Percentiles rank a stretch among this genome's conserved stretches.
Conservation (phyloP, 2,113 vertebrate genomes). For the Tichodroma muraria region DNA sequence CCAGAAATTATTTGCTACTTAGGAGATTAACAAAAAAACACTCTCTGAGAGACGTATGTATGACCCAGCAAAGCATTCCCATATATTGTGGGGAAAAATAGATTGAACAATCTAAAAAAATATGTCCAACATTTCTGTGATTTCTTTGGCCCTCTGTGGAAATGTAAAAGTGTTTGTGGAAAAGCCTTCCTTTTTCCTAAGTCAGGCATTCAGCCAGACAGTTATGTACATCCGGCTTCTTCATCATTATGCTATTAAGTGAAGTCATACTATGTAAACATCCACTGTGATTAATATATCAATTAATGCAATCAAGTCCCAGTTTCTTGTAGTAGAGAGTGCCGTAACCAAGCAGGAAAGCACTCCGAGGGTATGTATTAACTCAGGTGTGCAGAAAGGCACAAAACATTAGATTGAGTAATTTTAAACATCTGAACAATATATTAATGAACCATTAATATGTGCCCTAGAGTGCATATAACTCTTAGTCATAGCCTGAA, state of each 20-base stretch:
- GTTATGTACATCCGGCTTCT: neutral
- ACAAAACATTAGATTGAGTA: constrained; percentile 7
- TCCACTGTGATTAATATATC: constrained; percentile 27
- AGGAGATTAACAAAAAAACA: neutral
- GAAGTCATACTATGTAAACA: constrained; percentile 35
- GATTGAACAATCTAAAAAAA: neutral
- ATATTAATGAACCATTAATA: constrained; percentile 10
- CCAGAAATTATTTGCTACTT: constrained; percentile 8
- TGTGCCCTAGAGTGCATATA: neutral
- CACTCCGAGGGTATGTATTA: neutral
- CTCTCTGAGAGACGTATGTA: neutral
- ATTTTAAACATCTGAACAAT: constrained; percentile 16
- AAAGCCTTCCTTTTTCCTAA: neutral
- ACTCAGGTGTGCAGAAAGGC: constrained; percentile 29
- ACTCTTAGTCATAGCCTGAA: neutral
- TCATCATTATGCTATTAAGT: neutral
- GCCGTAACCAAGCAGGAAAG: neutral
- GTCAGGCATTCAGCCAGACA: neutral
- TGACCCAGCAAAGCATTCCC: neutral
- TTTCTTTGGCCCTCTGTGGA: constrained; percentile 8
- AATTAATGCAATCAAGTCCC: constrained; percentile 13
- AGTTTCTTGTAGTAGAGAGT: neutral
- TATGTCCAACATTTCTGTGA: neutral
- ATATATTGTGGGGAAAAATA: neutral
- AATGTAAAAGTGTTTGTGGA: neutral